Evolutionary conservation across 2,888 invertebrate species (phyloP), one percentile per base, ranked within the genome.

Genomic region (Neelides folsomi): DNA sequence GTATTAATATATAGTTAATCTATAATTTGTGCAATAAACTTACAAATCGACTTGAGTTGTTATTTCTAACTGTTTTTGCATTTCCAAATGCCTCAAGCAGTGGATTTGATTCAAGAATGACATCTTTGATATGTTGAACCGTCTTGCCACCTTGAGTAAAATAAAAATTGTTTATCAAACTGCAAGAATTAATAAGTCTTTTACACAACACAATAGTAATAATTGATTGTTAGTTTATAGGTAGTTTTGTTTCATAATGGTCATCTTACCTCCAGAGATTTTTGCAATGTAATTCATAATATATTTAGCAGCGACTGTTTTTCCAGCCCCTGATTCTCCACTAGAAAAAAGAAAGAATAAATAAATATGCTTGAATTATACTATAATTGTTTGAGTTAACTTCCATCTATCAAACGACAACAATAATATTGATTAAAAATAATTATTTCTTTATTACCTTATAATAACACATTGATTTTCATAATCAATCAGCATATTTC

Each of bases 381-480:
- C n/a, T n/a, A n/a, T n/a, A n/a, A n/a, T n/a, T n/a, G n/a, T n/a
- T n/a, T n/a, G n/a, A n/a, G n/a, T n/a, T n/a, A n/a, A n/a, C n/a
- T n/a, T n/a, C n/a, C n/a, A n/a, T n/a, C n/a, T n/a, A n/a, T n/a
- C n/a, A n/a, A 37, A 12, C 39, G 38, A 10, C 47, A 37, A 47
- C 47, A 38, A 37, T 1, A 19, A 4, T 44, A 16, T 12, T 16
- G 13, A 18, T 12, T 16, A 7, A 46, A 36, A 46, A 42, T 42
- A 42, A 5, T 42, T 42, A 15, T 42, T 42, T 5, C 15, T 18
- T 42, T 8, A 8, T 63, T 67, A 79, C 79, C 79, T 79, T 65
- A 81, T 81, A 58, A 82, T 82, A 20, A 81, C 81, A 67, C 81
- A 82, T 61, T 82, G 81, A 61, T 76, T 79, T 67, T 81, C 81